A percentile compares a stretch with the other conserved stretches of the same genome.
Conservation (phyloP, 2,888 invertebrate species). For the Synanthedon andrenaeformis region DNA sequence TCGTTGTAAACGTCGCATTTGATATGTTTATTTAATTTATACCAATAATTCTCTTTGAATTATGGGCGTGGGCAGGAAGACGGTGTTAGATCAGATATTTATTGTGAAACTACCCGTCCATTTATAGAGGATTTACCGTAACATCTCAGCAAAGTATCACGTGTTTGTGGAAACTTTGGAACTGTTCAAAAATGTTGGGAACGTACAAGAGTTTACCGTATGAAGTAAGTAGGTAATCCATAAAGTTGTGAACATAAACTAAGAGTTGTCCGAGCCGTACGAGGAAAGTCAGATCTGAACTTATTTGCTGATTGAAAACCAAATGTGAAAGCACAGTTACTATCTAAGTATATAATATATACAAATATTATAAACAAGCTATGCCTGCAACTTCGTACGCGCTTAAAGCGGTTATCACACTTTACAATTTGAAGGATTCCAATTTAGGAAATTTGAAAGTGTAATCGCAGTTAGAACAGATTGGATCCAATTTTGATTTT, state of each 20-base stretch:
- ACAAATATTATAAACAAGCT: too few species aligned
- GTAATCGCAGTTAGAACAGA: too few species aligned
- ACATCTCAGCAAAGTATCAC: conserved; percentile 12
- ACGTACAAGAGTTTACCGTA: background rate
- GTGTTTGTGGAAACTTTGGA: conserved; percentile 12
- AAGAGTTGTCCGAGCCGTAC: background rate
- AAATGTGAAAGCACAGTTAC: too few species aligned
- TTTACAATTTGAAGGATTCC: too few species aligned
- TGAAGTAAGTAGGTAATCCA: background rate
- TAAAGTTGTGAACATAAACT: background rate
- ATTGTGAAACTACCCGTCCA: conserved; percentile 54
- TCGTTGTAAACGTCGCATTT: conserved; percentile 53
- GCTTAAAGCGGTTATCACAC: too few species aligned
- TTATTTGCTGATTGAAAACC: too few species aligned
- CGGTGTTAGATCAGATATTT: conserved; percentile 62
- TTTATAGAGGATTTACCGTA: conserved; percentile 52
- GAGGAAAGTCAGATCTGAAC: too few species aligned
- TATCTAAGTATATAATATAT: too few species aligned
- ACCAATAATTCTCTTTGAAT: conserved; percentile 60
- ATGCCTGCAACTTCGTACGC: too few species aligned
- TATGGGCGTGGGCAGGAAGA: conserved; percentile 62
- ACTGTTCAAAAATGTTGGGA: conserved; percentile 6
- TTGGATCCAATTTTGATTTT: too few species aligned
- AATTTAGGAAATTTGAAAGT: too few species aligned
- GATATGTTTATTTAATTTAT: conserved; percentile 67